These are phyloP conservation scores for Coregonus suidteri DNA, from an alignment of 2,797 vertebrate species.

Conservation along the genomic window DNA sequence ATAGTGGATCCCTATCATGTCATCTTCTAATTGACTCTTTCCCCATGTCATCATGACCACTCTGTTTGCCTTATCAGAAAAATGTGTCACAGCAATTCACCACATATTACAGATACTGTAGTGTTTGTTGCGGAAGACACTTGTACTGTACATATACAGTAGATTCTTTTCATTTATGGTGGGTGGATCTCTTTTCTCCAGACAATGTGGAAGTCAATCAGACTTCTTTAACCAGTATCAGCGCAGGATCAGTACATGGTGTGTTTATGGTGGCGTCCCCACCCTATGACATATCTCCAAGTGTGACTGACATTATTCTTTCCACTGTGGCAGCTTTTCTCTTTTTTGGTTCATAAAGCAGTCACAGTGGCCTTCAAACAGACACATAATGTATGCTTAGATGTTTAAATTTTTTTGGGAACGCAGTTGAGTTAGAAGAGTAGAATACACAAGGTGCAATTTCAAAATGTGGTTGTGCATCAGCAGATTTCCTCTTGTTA, in stretches of 20 bases:
- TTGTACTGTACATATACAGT: slow-evolving; percentile 1
- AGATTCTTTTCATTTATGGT: background rate
- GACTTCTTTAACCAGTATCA: slow-evolving; percentile 16
- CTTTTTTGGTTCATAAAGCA: background rate
- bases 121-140: background rate
- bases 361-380: background rate
- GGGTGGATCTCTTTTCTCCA: background rate
- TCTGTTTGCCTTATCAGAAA: background rate
- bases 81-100: background rate
- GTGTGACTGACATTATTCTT: slow-evolving; percentile 36
- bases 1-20: background rate
- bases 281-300: slow-evolving; percentile 9
- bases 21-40: background rate
- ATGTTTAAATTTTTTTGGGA: too few relatives aligned
- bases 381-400: background rate
- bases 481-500: too few relatives aligned
- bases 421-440: too few relatives aligned
- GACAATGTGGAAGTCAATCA: background rate
- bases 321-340: background rate
- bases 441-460: too few relatives aligned
- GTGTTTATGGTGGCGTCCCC: slow-evolving; percentile 18
- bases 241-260: slow-evolving; percentile 7
- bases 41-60: slow-evolving; percentile 1
- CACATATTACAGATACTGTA: background rate
- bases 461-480: too few relatives aligned